Evolutionary conservation across 1,140 invertebrate genomes (phyloP).

Genomic region (Apolygus lucorum): DNA sequence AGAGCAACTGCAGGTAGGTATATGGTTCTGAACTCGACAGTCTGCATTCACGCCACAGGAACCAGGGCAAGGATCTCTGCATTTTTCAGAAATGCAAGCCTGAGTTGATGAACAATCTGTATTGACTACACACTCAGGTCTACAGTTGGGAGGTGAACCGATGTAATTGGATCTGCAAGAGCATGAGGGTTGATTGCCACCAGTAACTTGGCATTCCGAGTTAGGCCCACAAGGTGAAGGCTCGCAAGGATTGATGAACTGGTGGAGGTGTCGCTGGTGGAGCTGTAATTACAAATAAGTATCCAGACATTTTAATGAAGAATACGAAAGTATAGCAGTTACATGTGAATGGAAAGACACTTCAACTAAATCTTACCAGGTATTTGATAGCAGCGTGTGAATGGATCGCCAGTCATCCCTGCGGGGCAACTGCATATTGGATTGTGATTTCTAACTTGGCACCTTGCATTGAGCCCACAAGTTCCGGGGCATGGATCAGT

Average conservation of each 20-base stretch:
- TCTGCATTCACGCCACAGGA: constrained; percentile 59
- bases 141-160: constrained; percentile 47
- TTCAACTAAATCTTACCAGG: constrained; percentile 22
- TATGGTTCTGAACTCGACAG: constrained; percentile 67
- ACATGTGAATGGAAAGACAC: not conserved
- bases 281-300: constrained; percentile 9
- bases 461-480: constrained; percentile 47
- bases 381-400: constrained; percentile 37
- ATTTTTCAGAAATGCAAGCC: constrained; percentile 54
- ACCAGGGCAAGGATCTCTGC: constrained; percentile 58
- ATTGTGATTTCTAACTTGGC: constrained; percentile 45
- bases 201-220: constrained; percentile 41
- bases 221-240: constrained; percentile 44
- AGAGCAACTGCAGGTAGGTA: constrained; percentile 59
- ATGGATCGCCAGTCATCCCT: constrained; percentile 43
- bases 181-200: constrained; percentile 48
- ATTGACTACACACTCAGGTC: constrained; percentile 48
- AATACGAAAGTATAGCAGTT: constrained; percentile 7
- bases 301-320: not conserved
- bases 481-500: constrained; percentile 50
- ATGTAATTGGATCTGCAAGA: constrained; percentile 47
- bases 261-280: constrained; percentile 22
- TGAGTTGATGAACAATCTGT: constrained; percentile 45
- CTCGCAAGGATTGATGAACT: constrained; percentile 32
- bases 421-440: constrained; percentile 43